Evolutionary conservation across 2,888 invertebrate species (phyloP).

Genomic region (Synergus gifuensis): DNA sequence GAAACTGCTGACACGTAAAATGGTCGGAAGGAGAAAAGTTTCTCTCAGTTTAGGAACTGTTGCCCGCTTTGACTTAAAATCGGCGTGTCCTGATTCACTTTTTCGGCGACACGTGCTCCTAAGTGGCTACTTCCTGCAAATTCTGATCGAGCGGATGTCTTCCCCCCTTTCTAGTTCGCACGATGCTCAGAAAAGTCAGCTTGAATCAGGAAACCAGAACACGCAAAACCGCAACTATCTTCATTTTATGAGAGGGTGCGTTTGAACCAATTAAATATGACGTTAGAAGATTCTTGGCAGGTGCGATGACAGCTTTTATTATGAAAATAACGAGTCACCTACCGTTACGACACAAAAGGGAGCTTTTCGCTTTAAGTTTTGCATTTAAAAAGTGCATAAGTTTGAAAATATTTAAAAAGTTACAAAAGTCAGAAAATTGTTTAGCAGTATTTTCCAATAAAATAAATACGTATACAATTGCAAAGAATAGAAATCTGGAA

Average conservation of each 20-base stretch:
- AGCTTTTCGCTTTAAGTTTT: neutral
- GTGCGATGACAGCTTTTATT: conserved; percentile 28
- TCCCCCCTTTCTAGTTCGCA: conserved; percentile 49
- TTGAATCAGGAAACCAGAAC: conserved; percentile 25
- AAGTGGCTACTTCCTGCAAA: conserved; percentile 62
- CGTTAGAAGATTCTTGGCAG: conserved; percentile 24
- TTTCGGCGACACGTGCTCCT: conserved; percentile 63
- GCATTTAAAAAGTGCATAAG: neutral
- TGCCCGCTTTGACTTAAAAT: conserved; percentile 33
- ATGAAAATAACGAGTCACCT: neutral
- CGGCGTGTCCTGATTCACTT: conserved; percentile 33
- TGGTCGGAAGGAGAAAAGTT: conserved; percentile 38
- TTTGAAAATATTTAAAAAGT: neutral
- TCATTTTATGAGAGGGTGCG: conserved; percentile 28
- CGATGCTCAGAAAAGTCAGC: conserved; percentile 31
- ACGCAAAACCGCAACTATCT: conserved; percentile 34
- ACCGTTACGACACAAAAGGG: conserved; percentile 1
- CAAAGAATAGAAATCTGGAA: neutral
- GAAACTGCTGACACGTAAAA: conserved; percentile 39
- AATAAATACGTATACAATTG: too few species aligned
- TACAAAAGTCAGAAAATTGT: neutral
- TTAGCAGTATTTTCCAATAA: too few species aligned
- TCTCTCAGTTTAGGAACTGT: conserved; percentile 34
- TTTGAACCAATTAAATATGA: conserved; percentile 30
- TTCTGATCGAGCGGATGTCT: conserved; percentile 55